Percentiles rank a stretch among this genome's conserved stretches.
phyloP scores from a whole-genome alignment of 2,797 vertebrate species.

The Rhinogobio ventralis region DNA sequence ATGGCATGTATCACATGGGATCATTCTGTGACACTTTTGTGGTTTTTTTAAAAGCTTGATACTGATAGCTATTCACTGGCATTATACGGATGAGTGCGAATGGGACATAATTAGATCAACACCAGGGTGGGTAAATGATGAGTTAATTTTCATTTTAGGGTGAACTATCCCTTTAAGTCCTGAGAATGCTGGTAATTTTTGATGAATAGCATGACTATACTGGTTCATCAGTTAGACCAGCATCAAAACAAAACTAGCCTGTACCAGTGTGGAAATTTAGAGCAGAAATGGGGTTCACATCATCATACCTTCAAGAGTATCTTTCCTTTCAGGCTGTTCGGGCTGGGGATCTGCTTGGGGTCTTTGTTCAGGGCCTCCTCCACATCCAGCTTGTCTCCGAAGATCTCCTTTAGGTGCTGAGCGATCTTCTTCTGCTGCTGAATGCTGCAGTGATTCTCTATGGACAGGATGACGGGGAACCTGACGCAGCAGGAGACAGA shows the following conservation, averaged over 20 bases:
- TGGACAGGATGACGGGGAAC: constrained; percentile 93
- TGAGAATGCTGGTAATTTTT: no score
- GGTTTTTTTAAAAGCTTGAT: no score
- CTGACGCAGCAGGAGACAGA: constrained; percentile 69
- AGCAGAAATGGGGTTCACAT: neutral
- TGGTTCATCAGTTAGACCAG: neutral
- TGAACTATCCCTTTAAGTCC: no score
- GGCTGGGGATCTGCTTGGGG: constrained; percentile 88
- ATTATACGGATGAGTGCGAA: accelerated
- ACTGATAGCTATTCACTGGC: no score
- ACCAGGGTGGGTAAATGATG: neutral
- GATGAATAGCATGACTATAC: no score
- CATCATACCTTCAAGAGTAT: constrained; percentile 93
- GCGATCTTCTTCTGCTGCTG: constrained; percentile 98
- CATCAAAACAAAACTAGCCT: neutral
- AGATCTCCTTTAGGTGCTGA: constrained; percentile 91
- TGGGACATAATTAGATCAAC: neutral
- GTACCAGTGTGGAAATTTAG: neutral
- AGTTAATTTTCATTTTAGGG: no score
- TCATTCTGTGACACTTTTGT: neutral
- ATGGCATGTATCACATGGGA: accelerated
- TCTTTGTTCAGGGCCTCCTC: constrained; percentile 81
- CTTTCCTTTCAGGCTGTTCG: constrained; percentile 90
- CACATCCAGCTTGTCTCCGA: constrained; percentile 91
- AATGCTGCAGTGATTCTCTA: constrained; percentile 97